Base-by-base conservation (phyloP, 1,140 invertebrate genomes). In the Diorhabda carinulata region DNA sequence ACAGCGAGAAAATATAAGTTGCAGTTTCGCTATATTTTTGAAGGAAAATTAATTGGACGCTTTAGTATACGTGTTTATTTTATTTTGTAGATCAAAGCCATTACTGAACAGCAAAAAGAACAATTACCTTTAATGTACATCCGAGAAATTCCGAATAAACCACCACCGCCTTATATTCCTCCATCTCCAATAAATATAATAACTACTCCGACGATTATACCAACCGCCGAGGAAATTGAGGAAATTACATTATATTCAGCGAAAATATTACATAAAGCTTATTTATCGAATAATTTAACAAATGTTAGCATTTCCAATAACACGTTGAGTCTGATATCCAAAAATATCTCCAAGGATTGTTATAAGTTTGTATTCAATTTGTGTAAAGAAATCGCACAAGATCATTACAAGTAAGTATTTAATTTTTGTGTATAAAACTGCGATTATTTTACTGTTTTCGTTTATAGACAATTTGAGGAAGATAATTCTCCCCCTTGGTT, bases 91-190 rank as follows among this genome's bases (percentile, higher is more conserved):
- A 74, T 74, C 10, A 72, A 74, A 67, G 57, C 70, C 6, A 61
- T 73, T 45, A 75, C 68, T 5, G 70, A 72, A 57, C 86, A 88
- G 79, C 80, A 83, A 71, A 81, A 84, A 64, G 79, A 83, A 70
- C 83, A 86, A 70, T 81, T 84, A 41, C 84, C 85, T 2, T 87
- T 84, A 66, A 74, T 83, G 56, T 89, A 86, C 67, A 82, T 89
- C 7, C 79, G 88, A 47, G 87, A 88, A 77, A 89, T 90, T 67
- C 88, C 89, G n/a, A 87, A 88, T 72, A 91, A 91, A 77, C 89
- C 89, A 6, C 89, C 89, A 5, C 89, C 89, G 0, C 89, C 89
- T 0, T 91, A 91, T 71, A 89, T 86, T 5, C 89, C 86, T 10
- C 87, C 86, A 1, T 80, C 75, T 2, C 69, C 64, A 66, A 42